Base-by-base conservation (phyloP, 2,888 invertebrate genomes). In the Eristalis tenax region DNA sequence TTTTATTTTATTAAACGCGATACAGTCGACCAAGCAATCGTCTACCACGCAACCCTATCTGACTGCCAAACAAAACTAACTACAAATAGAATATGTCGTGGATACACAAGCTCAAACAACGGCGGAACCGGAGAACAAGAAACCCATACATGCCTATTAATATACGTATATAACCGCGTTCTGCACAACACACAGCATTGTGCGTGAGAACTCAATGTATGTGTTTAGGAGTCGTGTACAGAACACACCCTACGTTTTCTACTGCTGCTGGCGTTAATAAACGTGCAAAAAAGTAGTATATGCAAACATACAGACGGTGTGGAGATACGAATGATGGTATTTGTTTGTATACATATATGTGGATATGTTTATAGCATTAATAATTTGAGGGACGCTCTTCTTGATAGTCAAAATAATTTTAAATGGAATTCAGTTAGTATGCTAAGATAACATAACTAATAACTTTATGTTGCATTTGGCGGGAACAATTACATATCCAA, bases 21-120 rank as follows among this genome's bases (percentile, higher is more conserved):
- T 65, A 66, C 57, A 59, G 43, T 69, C 56, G 2, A 64, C 23
- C 57, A 78, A 79, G 75, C 66, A 64, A 76, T 74, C 61, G 15
- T 78, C 26, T 43, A 71, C 75, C 86, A 79, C 86, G 43, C 86
- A 87, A 87, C 71, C 71, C 78, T 79, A 63, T 63, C 64, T 56
- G 77, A 79, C 70, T 78, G 43, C 86, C 83, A 87, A 87, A 87
- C 83, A 87, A 87, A 78, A 87, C 83, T 83, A 83, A 87, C 32
- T 69, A 70, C 69, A 79, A 78, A 77, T 61, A 64, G 71, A 73
- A 83, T 66, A 82, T 73, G 69, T 50, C 66, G 59, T 74, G 35
- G 70, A 83, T 74, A 75, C 65, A 75, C 86, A 87, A 87, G 79
- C 83, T 70, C 70, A 82, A 74, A 64, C 85, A 81, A 76, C 76